These are phyloP conservation scores for Dipodomys stephensi DNA, from an alignment of 2,113 vertebrate species.

Conservation along the genomic window DNA sequence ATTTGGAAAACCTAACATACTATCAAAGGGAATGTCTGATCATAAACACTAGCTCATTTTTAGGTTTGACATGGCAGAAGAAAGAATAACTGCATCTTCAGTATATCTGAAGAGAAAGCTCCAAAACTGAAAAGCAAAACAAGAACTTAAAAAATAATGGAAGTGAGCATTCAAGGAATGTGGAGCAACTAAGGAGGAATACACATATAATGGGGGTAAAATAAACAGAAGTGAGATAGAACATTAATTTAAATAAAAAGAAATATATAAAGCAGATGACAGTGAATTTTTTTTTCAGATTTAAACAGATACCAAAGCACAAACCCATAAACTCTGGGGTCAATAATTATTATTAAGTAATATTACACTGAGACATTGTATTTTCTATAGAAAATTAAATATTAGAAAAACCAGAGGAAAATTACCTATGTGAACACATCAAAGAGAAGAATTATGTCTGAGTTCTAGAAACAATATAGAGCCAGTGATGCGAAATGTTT, in stretches of 20 bases:
- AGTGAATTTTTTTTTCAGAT: too few relatives aligned
- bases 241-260: too few relatives aligned
- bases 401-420: too few relatives aligned
- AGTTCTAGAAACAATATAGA: neutral
- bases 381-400: too few relatives aligned
- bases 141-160: neutral
- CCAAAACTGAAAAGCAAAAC: neutral
- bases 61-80: neutral
- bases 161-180: neutral
- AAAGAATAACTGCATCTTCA: too few relatives aligned
- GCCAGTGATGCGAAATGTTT: neutral
- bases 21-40: neutral
- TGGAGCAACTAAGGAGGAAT: neutral
- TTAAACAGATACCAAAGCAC: too few relatives aligned
- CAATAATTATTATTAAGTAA: too few relatives aligned
- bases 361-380: too few relatives aligned
- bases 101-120: neutral
- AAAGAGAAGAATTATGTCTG: neutral
- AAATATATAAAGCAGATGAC: too few relatives aligned
- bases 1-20: accelerated
- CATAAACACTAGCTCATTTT: neutral
- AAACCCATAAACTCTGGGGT: too few relatives aligned
- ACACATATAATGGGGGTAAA: neutral
- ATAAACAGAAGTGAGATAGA: neutral
- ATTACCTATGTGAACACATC: too few relatives aligned